Percentiles rank a stretch among this genome's conserved stretches.
Conservation (phyloP, 2,797 vertebrate species). For the Hemitrygon akajei region DNA sequence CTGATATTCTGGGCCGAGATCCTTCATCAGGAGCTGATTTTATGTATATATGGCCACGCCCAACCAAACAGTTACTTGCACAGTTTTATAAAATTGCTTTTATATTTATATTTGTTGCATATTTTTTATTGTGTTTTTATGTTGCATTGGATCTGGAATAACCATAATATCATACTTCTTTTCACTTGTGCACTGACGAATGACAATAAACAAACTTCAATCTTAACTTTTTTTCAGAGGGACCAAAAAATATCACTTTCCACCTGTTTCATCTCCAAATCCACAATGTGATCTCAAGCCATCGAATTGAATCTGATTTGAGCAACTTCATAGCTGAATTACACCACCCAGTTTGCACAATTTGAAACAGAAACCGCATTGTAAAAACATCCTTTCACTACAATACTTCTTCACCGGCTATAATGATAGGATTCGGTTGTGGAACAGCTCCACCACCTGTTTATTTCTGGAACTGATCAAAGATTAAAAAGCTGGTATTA, state of each 20-base stretch:
- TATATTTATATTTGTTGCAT: too few species aligned
- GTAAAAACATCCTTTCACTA: not conserved
- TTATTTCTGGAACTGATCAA: not conserved
- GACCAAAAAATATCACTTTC: not conserved
- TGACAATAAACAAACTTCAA: not conserved
- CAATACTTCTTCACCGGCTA: not conserved
- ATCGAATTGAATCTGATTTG: not conserved
- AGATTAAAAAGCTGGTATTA: too few species aligned
- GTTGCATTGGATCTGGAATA: too few species aligned
- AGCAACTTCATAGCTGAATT: not conserved
- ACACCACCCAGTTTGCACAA: not conserved
- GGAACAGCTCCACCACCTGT: not conserved
- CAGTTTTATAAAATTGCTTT: too few species aligned
- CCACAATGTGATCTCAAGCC: not conserved
- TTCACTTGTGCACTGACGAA: too few species aligned
- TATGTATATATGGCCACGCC: too few species aligned
- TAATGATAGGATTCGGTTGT: not conserved
- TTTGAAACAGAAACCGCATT: not conserved
- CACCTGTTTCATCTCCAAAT: not conserved
- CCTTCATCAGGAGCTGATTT: too few species aligned
- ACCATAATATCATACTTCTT: too few species aligned
- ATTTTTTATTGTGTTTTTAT: too few species aligned
- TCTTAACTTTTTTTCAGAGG: not conserved
- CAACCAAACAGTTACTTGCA: too few species aligned
- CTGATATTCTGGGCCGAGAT: too few species aligned